Conservation (phyloP, 2,797 vertebrate genomes). For the Bradypodion ventrale region DNA sequence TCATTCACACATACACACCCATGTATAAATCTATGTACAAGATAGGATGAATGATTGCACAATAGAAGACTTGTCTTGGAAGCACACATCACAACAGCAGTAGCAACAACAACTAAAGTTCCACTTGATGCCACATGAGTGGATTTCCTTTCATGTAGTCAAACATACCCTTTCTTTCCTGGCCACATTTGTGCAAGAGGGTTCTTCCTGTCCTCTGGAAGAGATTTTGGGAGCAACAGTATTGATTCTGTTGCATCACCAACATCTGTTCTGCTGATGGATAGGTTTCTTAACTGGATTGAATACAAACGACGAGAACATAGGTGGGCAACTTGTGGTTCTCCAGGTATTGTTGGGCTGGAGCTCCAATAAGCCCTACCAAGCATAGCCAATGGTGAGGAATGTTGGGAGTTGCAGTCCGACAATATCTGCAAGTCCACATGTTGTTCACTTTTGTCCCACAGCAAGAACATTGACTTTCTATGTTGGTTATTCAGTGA, state of each 20-base stretch:
- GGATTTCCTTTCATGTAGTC: background rate
- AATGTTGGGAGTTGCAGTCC: too few relatives aligned
- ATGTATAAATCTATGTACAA: background rate
- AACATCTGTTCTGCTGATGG: too few relatives aligned
- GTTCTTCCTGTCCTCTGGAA: background rate
- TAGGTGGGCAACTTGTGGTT: too few relatives aligned
- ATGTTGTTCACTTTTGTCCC: too few relatives aligned
- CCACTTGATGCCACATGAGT: background rate
- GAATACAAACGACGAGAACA: too few relatives aligned
- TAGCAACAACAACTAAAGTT: background rate
- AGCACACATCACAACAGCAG: background rate
- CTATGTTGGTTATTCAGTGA: too few relatives aligned
- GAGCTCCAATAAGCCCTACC: too few relatives aligned
- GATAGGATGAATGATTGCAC: background rate
- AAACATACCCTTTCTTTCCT: background rate
- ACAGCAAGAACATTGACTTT: background rate
- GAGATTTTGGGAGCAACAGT: background rate
- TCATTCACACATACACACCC: background rate
- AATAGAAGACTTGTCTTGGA: background rate
- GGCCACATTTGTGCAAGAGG: background rate
- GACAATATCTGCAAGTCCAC: too few relatives aligned
- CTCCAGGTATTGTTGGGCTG: too few relatives aligned
- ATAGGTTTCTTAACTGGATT: too few relatives aligned
- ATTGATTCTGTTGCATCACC: too few relatives aligned
- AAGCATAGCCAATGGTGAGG: too few relatives aligned